Base-by-base conservation (phyloP, 2,888 invertebrate genomes). In the Aleiodes alternator region DNA sequence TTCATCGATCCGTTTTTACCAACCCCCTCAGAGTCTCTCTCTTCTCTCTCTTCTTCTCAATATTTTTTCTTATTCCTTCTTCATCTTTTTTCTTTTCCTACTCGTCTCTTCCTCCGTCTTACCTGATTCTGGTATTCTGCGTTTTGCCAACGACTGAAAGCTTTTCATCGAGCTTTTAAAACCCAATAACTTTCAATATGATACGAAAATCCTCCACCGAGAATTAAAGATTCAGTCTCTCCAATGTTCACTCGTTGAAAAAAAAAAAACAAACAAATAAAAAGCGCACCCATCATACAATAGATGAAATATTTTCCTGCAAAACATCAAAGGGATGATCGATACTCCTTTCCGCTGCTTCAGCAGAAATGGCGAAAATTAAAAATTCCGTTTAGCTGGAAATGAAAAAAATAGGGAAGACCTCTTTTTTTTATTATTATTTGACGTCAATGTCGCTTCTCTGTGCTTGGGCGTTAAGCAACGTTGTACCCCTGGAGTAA, bases 401-500 rank as follows among this genome's bases (percentile, higher is more conserved):
- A 43, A 43, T 53, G 68, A 50, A 29, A 51, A 68, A 50, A 23
- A 66, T 66, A 51, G 16, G 34, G 34, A 38, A 55, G 38, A 34
- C 53, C 43, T 66, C 23, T 14, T 53, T 73, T 56, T 29, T 51
- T 9, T 8, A 31, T 38, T 23, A 38, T 69, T 34, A 34, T 34
- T 34, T 69, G 59, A 69, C 69, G 53, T 74, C 73, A 69, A 69
- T 68, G 69, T 61, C 57, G 70, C 53, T 51, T 29, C 34, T 69
- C 34, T 69, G 38, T 23, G 9, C n/a, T 43, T 14, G n/a, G 55
- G 70, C 57, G 75, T 71, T 79, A 75, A 72, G 69, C 73, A 75
- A 78, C 77, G 71, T 43, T 78, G 77, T 71, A 75, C 69, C 69
- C 69, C 72, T 69, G 68, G 69, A 72, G 74, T 79, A 80, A 80